These are phyloP conservation scores for Amphipoea lucens DNA, from an alignment of 2,888 invertebrate genomes.

Conservation along the genomic window DNA sequence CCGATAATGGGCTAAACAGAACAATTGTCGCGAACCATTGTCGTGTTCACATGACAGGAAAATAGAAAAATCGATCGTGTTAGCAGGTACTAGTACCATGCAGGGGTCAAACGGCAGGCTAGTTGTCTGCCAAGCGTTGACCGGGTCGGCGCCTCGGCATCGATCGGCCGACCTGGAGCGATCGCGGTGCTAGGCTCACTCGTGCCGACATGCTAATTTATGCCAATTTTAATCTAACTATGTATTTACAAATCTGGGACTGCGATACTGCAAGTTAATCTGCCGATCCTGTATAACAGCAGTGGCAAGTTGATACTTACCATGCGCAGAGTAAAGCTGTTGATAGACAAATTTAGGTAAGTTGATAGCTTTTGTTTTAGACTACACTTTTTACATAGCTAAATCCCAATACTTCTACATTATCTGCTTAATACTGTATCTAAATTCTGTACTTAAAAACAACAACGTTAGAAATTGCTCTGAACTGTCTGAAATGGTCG, in stretches of 20 bases:
- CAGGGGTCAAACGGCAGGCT: conserved; percentile 72
- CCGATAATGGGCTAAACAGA: conserved; percentile 11
- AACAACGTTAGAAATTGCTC: conserved; percentile 8
- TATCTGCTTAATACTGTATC: not conserved
- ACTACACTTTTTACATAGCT: not conserved
- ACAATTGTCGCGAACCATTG: conserved; percentile 41
- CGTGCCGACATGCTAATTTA: conserved; percentile 54
- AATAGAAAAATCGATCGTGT: conserved; percentile 66
- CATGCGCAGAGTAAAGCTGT: not conserved
- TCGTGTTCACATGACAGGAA: conserved; percentile 49
- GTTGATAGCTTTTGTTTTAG: not conserved
- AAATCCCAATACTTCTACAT: not conserved
- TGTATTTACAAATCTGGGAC: conserved; percentile 28
- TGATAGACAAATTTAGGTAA: not conserved
- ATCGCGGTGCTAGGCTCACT: conserved; percentile 47
- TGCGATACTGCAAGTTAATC: conserved; percentile 1
- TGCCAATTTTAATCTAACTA: conserved; percentile 57
- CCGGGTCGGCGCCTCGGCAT: conserved; percentile 78
- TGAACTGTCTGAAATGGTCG: conserved; percentile 25
- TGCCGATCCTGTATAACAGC: not conserved
- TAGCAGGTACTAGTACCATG: conserved; percentile 57
- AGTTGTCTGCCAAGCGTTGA: conserved; percentile 71
- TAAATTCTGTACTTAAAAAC: not conserved
- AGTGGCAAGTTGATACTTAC: not conserved
- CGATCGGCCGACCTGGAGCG: conserved; percentile 76